Evolutionary conservation across 2,888 invertebrate genomes (phyloP).

Genomic region (Amphipoea lucens): DNA sequence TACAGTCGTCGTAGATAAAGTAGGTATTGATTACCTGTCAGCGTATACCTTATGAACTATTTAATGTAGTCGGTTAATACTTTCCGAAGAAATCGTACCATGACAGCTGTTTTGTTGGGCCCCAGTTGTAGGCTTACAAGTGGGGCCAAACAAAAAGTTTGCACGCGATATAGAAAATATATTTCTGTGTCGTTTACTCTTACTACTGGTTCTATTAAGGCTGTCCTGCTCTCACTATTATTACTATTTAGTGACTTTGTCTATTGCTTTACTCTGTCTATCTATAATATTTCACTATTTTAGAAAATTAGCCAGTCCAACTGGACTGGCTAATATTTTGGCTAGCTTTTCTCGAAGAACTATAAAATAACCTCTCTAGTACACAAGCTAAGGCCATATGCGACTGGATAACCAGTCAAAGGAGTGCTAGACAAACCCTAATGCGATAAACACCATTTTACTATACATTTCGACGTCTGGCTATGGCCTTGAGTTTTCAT

Average conservation of each 20-base stretch:
- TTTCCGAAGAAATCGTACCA: too few relatives aligned
- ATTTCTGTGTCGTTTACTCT: background rate
- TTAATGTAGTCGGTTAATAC: background rate
- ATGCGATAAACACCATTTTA: slow-evolving; percentile 30
- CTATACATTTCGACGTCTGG: slow-evolving; percentile 47
- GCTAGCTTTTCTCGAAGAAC: background rate
- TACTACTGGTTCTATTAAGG: background rate
- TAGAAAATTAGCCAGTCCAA: background rate
- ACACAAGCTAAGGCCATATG: slow-evolving; percentile 45
- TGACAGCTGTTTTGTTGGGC: background rate
- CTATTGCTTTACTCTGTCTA: background rate
- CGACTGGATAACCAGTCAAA: slow-evolving; percentile 29
- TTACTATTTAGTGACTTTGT: slow-evolving; percentile 2
- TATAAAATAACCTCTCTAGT: slow-evolving; percentile 7
- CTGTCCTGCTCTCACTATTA: background rate
- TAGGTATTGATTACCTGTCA: background rate
- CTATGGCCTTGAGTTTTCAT: slow-evolving; percentile 19
- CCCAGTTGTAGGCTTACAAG: background rate
- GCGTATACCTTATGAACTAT: background rate
- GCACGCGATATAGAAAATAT: background rate
- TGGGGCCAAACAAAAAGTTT: background rate
- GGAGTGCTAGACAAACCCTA: slow-evolving; percentile 15
- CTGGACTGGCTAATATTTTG: background rate
- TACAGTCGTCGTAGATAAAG: background rate
- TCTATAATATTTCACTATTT: background rate